Conservation (phyloP, 2,113 vertebrate genomes). For the Antigone vipio region DNA sequence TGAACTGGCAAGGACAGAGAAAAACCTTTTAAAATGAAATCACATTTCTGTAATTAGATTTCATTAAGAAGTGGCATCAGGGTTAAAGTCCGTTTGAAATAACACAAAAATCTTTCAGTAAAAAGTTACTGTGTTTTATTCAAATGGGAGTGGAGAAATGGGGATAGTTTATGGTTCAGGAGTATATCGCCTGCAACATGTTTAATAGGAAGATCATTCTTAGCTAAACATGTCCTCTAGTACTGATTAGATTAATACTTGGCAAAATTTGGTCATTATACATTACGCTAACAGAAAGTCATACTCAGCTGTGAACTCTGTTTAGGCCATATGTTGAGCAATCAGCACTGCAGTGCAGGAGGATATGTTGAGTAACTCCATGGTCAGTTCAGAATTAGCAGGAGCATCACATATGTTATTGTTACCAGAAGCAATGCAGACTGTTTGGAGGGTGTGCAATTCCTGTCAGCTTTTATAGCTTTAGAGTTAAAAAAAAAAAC, state of each 20-base stretch:
- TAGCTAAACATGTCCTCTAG: neutral
- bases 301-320: neutral
- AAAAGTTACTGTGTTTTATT: neutral
- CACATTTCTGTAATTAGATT: neutral
- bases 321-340: neutral
- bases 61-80: conserved; percentile 2
- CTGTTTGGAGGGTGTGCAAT: neutral
- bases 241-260: neutral
- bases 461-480: neutral
- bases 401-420: neutral
- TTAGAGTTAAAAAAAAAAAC: neutral
- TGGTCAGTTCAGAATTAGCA: neutral
- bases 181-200: neutral
- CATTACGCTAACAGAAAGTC: neutral
- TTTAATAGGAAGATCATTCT: neutral
- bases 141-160: neutral
- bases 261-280: neutral
- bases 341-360: neutral
- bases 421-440: neutral
- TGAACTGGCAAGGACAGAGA: neutral
- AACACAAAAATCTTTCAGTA: neutral
- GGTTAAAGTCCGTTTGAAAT: neutral
- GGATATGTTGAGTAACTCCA: neutral
- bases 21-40: neutral
- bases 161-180: neutral